Conservation (phyloP, 2,113 vertebrate species). For the Apteryx mantelli region DNA sequence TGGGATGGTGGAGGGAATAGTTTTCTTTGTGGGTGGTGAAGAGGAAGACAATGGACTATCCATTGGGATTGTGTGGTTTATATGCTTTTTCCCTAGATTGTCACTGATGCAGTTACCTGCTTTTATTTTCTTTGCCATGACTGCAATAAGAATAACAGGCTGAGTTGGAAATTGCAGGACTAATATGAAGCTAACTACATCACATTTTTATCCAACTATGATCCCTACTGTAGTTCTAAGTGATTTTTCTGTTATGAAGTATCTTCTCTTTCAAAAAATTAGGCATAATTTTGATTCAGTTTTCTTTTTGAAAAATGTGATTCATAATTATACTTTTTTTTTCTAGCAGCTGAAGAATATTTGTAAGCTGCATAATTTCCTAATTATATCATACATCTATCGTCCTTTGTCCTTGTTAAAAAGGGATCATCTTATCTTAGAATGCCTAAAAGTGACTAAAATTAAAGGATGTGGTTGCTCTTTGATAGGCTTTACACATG, state of each 20-base stretch:
- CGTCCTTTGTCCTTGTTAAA: neutral
- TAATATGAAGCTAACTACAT: neutral
- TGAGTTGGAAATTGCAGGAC: neutral
- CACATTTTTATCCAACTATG: rapidly evolving
- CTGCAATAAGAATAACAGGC: neutral
- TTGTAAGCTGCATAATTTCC: neutral
- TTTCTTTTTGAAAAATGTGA: neutral
- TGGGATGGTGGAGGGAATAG: neutral
- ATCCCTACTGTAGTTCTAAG: neutral
- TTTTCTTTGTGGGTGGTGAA: neutral
- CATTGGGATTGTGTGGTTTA: neutral
- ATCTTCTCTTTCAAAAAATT: neutral
- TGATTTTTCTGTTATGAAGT: neutral
- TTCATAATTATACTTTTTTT: neutral
- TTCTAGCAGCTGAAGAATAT: neutral
- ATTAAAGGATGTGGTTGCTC: neutral
- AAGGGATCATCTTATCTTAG: neutral
- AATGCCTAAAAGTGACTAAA: neutral
- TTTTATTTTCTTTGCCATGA: neutral
- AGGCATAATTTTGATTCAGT: neutral
- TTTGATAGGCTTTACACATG: neutral
- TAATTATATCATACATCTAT: neutral
- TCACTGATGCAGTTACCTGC: neutral
- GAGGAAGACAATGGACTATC: neutral
- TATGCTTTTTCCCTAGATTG: neutral